Base-by-base conservation (phyloP, 2,797 vertebrate species). In the Acanthurus leucopareius region DNA sequence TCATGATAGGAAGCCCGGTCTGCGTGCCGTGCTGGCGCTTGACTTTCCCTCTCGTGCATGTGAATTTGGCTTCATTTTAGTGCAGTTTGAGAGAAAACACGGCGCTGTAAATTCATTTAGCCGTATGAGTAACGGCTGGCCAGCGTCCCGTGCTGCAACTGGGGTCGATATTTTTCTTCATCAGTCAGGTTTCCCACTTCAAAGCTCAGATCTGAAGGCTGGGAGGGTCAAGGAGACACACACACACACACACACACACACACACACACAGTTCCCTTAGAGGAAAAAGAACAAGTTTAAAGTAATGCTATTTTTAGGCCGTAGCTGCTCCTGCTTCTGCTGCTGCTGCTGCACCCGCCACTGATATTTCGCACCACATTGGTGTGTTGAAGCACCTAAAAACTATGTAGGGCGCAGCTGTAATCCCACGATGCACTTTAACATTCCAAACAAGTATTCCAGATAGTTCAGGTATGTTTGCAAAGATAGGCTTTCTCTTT, bases 241-340 rank as follows among this genome's bases (percentile, higher is more conserved):
- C 28, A 47, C 17, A 28, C 25, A 28, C 38, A 75, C 44, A 32
- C 20, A 15, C 28, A 42, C 13, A 16, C 28, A 47, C 17, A 28
- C 25, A 28, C 38, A 75, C 44, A 32, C 20, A 15, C 28, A 42
- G 71, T 68, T 80, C 59, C 84, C 77, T 51, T 35, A 70, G 81
- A 87, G 76, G 59, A 73, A 79, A 65, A 77, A 87, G 79, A 81
- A 64, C 61, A 79, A 61, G 77, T 86, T 92, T 88, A 80, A 88
- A 93, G 91, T 73, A 16, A 22, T 42, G 72, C 83, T 94, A 94
- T 94, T 92, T 93, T 91, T 92, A 91, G 91, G 74, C 65, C 16
- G 2, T 70, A 48, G 69, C 78, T 68, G 40, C 25, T 25, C 2
- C 38, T 40, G 38, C 38, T 51, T 69, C 84, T 51, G 40, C 25